Base-by-base conservation (phyloP, 2,888 invertebrate genomes). In the Clusia tigrina region DNA sequence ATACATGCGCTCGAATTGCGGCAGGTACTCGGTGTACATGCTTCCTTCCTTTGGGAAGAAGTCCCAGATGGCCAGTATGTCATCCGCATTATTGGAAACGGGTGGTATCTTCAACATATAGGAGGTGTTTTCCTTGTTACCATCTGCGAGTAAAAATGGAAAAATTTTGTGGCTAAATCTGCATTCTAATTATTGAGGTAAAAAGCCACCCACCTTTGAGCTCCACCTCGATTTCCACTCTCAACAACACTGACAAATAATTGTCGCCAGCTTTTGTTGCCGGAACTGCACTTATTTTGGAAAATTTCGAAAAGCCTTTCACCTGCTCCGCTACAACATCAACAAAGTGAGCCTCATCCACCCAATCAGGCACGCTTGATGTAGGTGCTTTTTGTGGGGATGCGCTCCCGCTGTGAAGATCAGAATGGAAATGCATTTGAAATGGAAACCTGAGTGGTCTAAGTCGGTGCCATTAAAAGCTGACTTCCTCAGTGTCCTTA, bases 211-310 rank as follows among this genome's bases (percentile, higher is more conserved):
- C 22, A 60, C 60, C 54, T 3, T 37, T 22, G 2, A 63, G 66
- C 3, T 42, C 24, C 24, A 64, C 67, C 22, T 69, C 68, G 38
- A 78, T 68, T 5, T 65, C 62, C 5, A 72, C 66, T 22, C 74
- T 60, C 2, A 71, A 60, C 67, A 80, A 71, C 37, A 68, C 56
- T 0, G 78, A 76, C 5, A 67, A 63, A 60, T 76, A 79, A 46
- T 79, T 79, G 59, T 79, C 78, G 1, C 75, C 78, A 5, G 48
- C 48, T 3, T 22, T 18, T 48, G 48, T 60, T 6, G 78, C 80
- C 1, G 66, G 67, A 3, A 42, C 60, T 0, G 68, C 69, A 5
- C 66, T 71, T 54, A 79, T 76, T 2, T 62, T 62, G 18, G 55
- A 65, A 1, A 72, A 72, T 61, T 60, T 65, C 17, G 61, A 52